Percentiles rank a stretch among this genome's conserved stretches.
Conservation (phyloP, 1,140 invertebrate species). For the Zophobas atratus region DNA sequence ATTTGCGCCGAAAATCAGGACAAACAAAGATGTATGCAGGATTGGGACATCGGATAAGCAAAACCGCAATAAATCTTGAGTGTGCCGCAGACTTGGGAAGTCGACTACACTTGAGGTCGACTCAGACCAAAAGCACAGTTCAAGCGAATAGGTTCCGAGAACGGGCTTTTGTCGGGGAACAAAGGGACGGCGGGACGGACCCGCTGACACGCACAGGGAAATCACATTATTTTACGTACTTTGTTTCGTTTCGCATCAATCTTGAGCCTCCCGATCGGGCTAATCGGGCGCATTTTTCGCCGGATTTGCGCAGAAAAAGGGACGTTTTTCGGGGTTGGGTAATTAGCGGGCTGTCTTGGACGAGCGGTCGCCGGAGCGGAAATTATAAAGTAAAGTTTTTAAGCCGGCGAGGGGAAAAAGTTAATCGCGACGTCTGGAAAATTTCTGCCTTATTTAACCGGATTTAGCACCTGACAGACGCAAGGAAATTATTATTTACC, state of each 20-base stretch:
- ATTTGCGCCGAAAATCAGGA: constrained; percentile 34
- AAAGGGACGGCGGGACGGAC: constrained; percentile 44
- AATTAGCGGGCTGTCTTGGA: constrained; percentile 25
- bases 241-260: constrained; percentile 43
- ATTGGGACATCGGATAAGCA: constrained; percentile 46
- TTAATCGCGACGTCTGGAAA: constrained; percentile 20
- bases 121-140: constrained; percentile 47
- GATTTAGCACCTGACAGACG: too few relatives aligned
- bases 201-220: constrained; percentile 44
- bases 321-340: constrained; percentile 23
- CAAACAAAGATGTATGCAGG: constrained; percentile 42
- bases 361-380: constrained; percentile 1
- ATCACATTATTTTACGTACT: constrained; percentile 48
- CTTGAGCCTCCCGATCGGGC: constrained; percentile 21
- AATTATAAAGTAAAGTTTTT: constrained; percentile 38
- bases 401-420: constrained; percentile 14
- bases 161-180: constrained; percentile 43
- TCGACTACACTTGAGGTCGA: constrained; percentile 49
- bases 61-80: constrained; percentile 47
- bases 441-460: neutral
- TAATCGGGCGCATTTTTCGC: constrained; percentile 48
- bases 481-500: too few relatives aligned
- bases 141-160: constrained; percentile 42
- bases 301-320: constrained; percentile 42
- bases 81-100: constrained; percentile 48